phyloP scores from a whole-genome alignment of 2,797 vertebrate genomes.

The Fundulus diaphanus region DNA sequence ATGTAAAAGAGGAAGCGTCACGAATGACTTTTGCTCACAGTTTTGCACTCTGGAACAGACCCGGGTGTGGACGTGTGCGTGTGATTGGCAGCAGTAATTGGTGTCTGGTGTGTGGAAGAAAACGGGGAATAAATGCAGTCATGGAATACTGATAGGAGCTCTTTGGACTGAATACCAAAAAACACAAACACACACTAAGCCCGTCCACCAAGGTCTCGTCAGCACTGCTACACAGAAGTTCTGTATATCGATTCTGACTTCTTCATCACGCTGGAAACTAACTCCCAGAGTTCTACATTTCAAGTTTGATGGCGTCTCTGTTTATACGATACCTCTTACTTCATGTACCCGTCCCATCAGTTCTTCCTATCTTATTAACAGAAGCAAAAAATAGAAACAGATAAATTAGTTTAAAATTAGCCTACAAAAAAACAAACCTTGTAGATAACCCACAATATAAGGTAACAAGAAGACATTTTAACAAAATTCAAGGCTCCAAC shows the following conservation, averaged over 20 bases:
- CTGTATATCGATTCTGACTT: not conserved
- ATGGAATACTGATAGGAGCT: slow-evolving; percentile 62
- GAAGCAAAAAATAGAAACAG: too few relatives aligned
- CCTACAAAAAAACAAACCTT: too few relatives aligned
- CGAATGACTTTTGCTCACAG: slow-evolving; percentile 39
- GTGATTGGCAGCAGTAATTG: slow-evolving; percentile 75
- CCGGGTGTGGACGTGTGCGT: slow-evolving; percentile 23
- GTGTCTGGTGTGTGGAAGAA: slow-evolving; percentile 50
- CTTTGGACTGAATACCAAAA: slow-evolving; percentile 55
- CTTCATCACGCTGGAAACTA: too few relatives aligned
- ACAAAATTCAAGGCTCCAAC: too few relatives aligned
- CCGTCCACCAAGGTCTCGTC: not conserved
- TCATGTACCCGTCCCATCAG: too few relatives aligned
- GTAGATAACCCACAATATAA: too few relatives aligned
- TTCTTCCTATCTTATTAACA: too few relatives aligned
- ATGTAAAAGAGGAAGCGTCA: slow-evolving; percentile 5
- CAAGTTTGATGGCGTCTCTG: too few relatives aligned
- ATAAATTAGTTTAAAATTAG: too few relatives aligned
- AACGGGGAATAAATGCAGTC: slow-evolving; percentile 60
- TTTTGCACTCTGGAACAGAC: slow-evolving; percentile 24
- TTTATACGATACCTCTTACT: too few relatives aligned
- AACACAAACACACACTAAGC: slow-evolving; percentile 8
- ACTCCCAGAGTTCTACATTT: not conserved
- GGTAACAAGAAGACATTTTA: too few relatives aligned
- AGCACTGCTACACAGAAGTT: not conserved